Percentiles rank a stretch among this genome's conserved stretches.
These are phyloP conservation scores for Chaetogeoica ovagalla DNA, from an alignment of 2,888 invertebrate species.

Conservation along the genomic window DNA sequence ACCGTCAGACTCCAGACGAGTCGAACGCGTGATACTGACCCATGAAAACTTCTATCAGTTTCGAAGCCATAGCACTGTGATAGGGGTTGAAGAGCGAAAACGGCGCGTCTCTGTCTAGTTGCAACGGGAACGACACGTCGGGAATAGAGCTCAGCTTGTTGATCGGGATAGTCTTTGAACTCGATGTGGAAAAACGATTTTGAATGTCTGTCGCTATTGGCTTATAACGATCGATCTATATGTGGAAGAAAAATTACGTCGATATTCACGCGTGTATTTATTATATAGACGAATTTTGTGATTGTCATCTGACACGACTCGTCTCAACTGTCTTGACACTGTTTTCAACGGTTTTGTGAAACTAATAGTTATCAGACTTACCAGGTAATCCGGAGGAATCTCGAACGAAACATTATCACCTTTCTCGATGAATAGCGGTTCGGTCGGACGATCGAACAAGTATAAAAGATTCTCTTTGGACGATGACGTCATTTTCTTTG, in stretches of 20 bases:
- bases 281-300: too few relatives aligned
- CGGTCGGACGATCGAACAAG: slow-evolving; percentile 75
- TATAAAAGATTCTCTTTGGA: slow-evolving; percentile 61
- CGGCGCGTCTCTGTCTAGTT: slow-evolving; percentile 67
- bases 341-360: neutral
- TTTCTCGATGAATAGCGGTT: slow-evolving; percentile 78
- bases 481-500: slow-evolving; percentile 6
- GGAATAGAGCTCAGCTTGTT: slow-evolving; percentile 67
- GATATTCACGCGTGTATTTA: too few relatives aligned
- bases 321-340: too few relatives aligned
- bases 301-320: too few relatives aligned
- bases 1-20: too few relatives aligned
- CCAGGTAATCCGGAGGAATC: slow-evolving; percentile 69
- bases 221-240: slow-evolving; percentile 63
- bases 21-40: slow-evolving; percentile 60
- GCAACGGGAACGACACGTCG: slow-evolving; percentile 66
- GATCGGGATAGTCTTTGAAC: slow-evolving; percentile 62
- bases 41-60: slow-evolving; percentile 72
- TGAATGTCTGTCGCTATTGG: slow-evolving; percentile 65
- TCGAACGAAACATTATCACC: slow-evolving; percentile 65
- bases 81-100: slow-evolving; percentile 76
- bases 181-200: slow-evolving; percentile 64
- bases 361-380: slow-evolving; percentile 57
- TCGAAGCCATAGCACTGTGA: slow-evolving; percentile 72
- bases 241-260: too few relatives aligned